Percentiles rank a stretch among this genome's conserved stretches.
Conservation (phyloP, 2,888 invertebrate genomes). For the Cantharis nigra region DNA sequence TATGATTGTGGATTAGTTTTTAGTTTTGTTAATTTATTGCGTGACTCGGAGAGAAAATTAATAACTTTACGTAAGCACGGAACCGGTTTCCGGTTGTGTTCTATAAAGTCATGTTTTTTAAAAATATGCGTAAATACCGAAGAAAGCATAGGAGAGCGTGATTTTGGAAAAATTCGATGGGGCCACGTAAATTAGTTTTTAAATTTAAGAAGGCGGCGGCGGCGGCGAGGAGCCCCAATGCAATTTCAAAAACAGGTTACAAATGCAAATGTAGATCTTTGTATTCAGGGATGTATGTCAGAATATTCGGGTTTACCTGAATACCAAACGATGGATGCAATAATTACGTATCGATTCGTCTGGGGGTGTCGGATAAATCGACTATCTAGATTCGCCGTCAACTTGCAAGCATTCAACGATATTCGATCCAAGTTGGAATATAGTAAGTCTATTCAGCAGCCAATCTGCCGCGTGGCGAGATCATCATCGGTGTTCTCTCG, state of each 20-base stretch:
- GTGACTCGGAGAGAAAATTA: conserved; percentile 10
- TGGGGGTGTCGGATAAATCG: conserved; percentile 30
- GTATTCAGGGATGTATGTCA: conserved; percentile 28
- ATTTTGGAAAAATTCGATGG: not conserved
- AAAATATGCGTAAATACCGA: not conserved
- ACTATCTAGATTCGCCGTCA: conserved; percentile 33
- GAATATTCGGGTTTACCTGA: conserved; percentile 33
- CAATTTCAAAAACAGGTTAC: conserved; percentile 23
- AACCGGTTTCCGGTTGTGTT: not conserved
- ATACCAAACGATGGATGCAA: conserved; percentile 27
- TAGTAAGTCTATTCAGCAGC: conserved; percentile 30
- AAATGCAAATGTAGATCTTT: conserved; percentile 34
- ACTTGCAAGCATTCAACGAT: conserved; percentile 32
- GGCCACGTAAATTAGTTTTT: not conserved
- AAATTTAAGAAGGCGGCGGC: not conserved
- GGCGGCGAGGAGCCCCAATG: conserved; percentile 7
- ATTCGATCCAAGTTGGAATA: conserved; percentile 26
- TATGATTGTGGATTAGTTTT: not conserved
- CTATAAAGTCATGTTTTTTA: not conserved
- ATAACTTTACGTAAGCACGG: conserved; percentile 1
- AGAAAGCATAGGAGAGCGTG: not conserved
- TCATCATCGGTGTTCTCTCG: conserved; percentile 44
- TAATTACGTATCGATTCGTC: conserved; percentile 37
- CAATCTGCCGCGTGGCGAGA: conserved; percentile 35
- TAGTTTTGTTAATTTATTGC: conserved; percentile 12